Percentiles rank a stretch among this genome's conserved stretches.
Conservation (phyloP, 2,113 vertebrate genomes). For the Podarcis muralis region DNA sequence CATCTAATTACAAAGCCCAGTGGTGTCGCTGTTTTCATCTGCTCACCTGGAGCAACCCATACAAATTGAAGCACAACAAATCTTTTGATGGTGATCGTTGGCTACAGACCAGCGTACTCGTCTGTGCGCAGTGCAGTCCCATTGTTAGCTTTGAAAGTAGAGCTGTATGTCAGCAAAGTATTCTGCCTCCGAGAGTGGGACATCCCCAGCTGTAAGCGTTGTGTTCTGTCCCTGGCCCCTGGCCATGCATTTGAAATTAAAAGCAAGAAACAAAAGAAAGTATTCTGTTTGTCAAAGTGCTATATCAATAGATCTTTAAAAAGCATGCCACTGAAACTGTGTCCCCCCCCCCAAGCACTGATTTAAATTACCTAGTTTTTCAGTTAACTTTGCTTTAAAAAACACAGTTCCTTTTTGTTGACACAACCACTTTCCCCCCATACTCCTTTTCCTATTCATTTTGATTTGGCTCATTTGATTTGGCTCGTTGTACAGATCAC, state of each 20-base stretch:
- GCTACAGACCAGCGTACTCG: not conserved
- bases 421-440: not conserved
- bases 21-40: no score
- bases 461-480: conserved; percentile 46
- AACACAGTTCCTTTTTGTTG: not conserved
- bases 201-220: not conserved
- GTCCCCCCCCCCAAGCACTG: not conserved
- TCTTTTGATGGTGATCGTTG: not conserved
- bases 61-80: not conserved
- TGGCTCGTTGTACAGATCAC: conserved; percentile 30
- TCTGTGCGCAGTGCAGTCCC: not conserved
- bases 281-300: not conserved
- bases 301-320: not conserved
- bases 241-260: not conserved
- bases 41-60: not conserved
- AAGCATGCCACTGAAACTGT: not conserved
- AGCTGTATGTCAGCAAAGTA: not conserved
- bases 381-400: conserved; percentile 36
- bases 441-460: conserved; percentile 43
- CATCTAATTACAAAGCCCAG: no score
- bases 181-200: not conserved
- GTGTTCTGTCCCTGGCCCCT: not conserved
- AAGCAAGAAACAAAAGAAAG: not conserved
- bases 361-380: not conserved
- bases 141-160: not conserved